These are phyloP conservation scores for Marisa cornuarietis DNA, from an alignment of 1,140 invertebrate species.

Conservation along the genomic window DNA sequence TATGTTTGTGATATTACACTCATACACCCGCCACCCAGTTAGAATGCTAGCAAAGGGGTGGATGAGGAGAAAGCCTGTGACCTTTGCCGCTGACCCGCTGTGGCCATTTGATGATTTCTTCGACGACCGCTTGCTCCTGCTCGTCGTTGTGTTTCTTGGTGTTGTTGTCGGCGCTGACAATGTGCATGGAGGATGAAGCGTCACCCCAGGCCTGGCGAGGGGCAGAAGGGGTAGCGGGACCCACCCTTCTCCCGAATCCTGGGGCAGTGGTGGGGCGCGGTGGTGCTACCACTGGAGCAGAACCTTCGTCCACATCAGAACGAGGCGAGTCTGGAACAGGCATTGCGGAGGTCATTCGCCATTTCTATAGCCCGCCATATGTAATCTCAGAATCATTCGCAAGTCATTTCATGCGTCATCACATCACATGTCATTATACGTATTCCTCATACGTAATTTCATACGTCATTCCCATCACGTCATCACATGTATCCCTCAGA, in stretches of 20 bases:
- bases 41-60: not conserved
- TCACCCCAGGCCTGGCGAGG: constrained; percentile 39
- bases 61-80: not conserved
- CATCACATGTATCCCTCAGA: no score
- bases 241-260: constrained; percentile 33
- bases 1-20: no score
- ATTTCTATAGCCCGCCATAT: no score
- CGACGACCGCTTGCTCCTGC: not conserved
- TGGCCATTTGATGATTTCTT: not conserved
- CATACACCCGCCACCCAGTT: no score
- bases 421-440: no score
- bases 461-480: no score
- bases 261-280: constrained; percentile 36
- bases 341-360: no score
- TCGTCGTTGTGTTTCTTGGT: constrained; percentile 23
- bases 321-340: constrained; percentile 32
- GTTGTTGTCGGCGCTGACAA: constrained; percentile 33
- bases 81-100: not conserved
- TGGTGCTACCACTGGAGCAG: constrained; percentile 3
- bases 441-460: no score
- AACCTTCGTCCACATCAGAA: constrained; percentile 27
- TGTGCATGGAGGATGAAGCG: constrained; percentile 25
- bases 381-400: no score
- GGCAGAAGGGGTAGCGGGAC: constrained; percentile 17
- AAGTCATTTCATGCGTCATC: no score